Evolutionary conservation across 1,140 invertebrate species (phyloP), one percentile per base, ranked within the genome.

Genomic region (Augochlora pura): DNA sequence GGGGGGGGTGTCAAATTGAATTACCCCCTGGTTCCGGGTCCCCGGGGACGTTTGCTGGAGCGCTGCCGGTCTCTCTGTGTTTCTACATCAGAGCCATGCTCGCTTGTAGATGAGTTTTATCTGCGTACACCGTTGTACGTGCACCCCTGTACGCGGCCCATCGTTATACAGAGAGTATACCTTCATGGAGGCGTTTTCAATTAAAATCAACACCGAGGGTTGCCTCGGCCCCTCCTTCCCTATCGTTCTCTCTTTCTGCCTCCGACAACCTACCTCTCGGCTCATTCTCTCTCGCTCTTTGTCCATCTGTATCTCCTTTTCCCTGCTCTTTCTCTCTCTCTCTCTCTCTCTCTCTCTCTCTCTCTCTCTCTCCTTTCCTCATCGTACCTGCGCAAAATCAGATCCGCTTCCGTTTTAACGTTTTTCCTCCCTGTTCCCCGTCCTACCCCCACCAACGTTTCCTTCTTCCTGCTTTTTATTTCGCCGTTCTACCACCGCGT

Each of bases 1-100:
- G 89, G 91, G 91, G 91, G 42, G 64, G 90, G 91, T 92, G 91
- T 92, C 91, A 92, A 92, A 92, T 92, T 92, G 90, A 92, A 92
- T 92, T 92, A 92, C 88, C 91, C 90, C 88, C 88, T 77, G 83
- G 76, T 80, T 70, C 77, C 85, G 71, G 75, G 88, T 81, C 91
- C 86, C 89, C 86, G 82, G 90, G 90, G 91, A 92, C 88, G 83
- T 88, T 88, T 88, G 86, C 88, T 84, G 85, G 80, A 77, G 85
- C 86, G 85, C 88, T 88, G 84, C 83, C 80, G 79, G 49, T 54
- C 84, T 85, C 83, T 79, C 79, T 84, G 60, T 81, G 57, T 73
- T 77, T 73, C 71, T 63, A 80, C 70, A 76, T 87, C 81, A 67
- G 54, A 69, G 80, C 57, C 67, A 57, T 77, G 49, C 77, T 52